Percentiles rank a stretch among this genome's conserved stretches.
Evolutionary conservation across 2,888 invertebrate species (phyloP).

Genomic region (Saturnia pavonia): DNA sequence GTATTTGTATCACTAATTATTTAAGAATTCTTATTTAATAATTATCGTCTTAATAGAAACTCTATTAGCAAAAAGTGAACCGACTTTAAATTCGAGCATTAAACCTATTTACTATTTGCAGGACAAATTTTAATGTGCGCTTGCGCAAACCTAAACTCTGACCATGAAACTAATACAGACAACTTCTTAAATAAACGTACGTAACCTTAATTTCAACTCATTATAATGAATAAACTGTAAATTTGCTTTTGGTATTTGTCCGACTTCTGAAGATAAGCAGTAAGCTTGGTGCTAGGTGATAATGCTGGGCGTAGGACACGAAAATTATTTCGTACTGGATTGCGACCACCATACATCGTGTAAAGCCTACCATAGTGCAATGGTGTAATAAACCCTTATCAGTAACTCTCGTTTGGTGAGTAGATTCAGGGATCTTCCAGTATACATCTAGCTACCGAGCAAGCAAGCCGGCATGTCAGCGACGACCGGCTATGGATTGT

Average conservation of each 20-base stretch:
- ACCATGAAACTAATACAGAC: conserved; percentile 9
- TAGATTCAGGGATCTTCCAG: no score
- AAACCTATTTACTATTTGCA: conserved; percentile 8
- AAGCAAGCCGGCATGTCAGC: no score
- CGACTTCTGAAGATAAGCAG: background rate
- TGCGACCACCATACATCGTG: no score
- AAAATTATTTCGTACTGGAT: no score
- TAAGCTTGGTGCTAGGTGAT: no score
- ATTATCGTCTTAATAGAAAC: background rate
- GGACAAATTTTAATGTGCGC: background rate
- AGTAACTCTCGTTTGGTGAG: no score
- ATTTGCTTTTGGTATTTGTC: background rate
- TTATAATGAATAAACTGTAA: background rate
- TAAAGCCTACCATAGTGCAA: no score
- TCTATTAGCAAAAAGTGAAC: background rate
- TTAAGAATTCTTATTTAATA: background rate
- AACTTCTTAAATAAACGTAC: background rate
- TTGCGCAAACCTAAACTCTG: background rate
- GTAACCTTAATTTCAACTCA: background rate
- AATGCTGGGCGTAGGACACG: no score
- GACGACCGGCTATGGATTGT: no score
- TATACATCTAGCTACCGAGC: no score
- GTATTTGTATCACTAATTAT: no score
- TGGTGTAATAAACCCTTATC: no score
- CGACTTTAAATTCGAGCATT: background rate